Base-by-base conservation (phyloP, 2,797 vertebrate genomes). In the Rhynchotus rufescens region DNA sequence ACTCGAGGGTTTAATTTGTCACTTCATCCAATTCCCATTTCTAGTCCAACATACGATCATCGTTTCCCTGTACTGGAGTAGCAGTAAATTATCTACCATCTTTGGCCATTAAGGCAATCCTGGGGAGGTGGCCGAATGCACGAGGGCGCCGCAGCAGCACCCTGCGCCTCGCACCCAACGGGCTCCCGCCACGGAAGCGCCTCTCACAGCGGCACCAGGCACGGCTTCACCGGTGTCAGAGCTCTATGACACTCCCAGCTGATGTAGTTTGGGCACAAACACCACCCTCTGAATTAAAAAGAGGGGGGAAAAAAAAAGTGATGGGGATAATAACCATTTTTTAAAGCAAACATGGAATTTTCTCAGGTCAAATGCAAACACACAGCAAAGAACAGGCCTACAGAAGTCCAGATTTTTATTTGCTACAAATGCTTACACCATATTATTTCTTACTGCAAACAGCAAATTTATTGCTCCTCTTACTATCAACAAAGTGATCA, bases 41-140 rank as follows among this genome's bases (percentile, higher is more conserved):
- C 60, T 64, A 64, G 36, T 61, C 69, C 73, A 79, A 80, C 86
- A 93, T 92, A 85, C 79, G 93, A 90, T 79, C 81, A 93, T 74
- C 61, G 45, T 32, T 89, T 83, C 52, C 32, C 67, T 32, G 25
- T 23, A 71, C 51, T 38, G 67, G 12, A 7, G 0, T 45, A 80
- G 8, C 76, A 95, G 80, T 79, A 89, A 87, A 81, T 84, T 71
- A 86, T 86, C 40, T 45, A 36, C 62, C 89, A 88, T 74, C 88
- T 67, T 73, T 73, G 83, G 72, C 71, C 84, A 71, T 93, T 93
- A 93, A 90, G 57, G 79, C 81, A 84, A 80, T 71, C 88, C 57
- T 26, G 74, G 62, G 64, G 45, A 90, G 69, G 56, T 73, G 83
- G 59, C 23, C 73, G 30, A 83, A 64, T 42, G 0, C 1, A 92